Conservation (phyloP, 2,113 vertebrate species). For the Dasypus novemcinctus region DNA sequence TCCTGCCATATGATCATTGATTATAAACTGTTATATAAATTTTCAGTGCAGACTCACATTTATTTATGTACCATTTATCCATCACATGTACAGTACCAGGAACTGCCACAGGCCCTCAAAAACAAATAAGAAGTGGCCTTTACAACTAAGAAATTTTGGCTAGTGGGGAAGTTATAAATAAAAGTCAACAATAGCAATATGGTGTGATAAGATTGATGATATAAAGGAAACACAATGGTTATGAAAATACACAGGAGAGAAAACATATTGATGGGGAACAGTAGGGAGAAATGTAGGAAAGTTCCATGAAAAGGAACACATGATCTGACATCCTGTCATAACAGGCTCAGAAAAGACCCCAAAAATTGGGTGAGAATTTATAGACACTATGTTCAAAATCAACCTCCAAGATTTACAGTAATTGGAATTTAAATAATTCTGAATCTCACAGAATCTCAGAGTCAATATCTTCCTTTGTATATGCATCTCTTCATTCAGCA, state of each 20-base stretch:
- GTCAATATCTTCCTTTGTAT: background rate
- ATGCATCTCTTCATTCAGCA: background rate
- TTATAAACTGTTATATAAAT: background rate
- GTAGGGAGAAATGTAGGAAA: background rate
- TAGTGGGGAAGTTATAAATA: background rate
- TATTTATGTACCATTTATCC: background rate
- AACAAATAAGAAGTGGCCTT: background rate
- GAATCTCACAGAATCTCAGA: background rate
- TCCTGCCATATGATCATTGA: background rate
- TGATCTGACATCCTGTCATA: rapidly evolving
- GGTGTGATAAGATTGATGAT: background rate
- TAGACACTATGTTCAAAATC: background rate
- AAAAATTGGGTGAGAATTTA: background rate
- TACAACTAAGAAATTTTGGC: background rate
- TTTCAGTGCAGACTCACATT: background rate
- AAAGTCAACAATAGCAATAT: background rate
- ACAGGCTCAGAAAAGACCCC: background rate
- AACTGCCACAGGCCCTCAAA: background rate
- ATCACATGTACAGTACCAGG: background rate
- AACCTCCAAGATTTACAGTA: background rate
- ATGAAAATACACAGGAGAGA: background rate
- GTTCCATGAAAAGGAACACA: background rate
- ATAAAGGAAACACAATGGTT: background rate
- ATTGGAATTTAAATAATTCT: background rate
- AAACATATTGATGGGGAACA: background rate